A percentile compares a stretch with the other conserved stretches of the same genome.
Conservation (phyloP, 2,888 invertebrate genomes). For the Ormyrus labotus region DNA sequence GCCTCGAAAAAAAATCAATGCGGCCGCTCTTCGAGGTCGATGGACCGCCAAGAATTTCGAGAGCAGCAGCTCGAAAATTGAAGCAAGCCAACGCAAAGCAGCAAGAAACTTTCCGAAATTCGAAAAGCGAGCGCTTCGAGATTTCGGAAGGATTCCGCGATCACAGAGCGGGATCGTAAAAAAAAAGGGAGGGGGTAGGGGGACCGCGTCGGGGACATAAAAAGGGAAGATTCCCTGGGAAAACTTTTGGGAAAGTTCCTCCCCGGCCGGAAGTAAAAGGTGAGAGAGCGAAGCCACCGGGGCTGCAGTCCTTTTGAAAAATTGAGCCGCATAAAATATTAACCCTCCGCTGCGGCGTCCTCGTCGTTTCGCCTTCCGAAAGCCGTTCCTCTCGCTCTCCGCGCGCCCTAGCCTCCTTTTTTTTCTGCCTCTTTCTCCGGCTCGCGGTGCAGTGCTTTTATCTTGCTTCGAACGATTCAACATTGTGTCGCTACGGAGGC, state of each 20-base stretch:
- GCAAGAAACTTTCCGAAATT: conserved; percentile 40
- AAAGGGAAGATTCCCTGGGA: conserved; percentile 17
- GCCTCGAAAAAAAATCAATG: no score
- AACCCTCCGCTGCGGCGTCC: conserved; percentile 54
- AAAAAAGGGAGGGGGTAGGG: not conserved
- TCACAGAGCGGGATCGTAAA: conserved; percentile 34
- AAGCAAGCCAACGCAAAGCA: not conserved
- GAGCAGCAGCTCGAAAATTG: no score
- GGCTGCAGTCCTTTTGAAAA: conserved; percentile 56
- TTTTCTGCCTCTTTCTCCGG: not conserved
- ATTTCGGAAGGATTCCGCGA: conserved; percentile 20
- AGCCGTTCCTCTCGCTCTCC: conserved; percentile 11
- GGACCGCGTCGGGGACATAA: conserved; percentile 16
- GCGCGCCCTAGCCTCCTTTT: not conserved
- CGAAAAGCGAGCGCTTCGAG: conserved; percentile 33
- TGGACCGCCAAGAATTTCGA: no score
- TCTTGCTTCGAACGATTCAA: conserved; percentile 40
- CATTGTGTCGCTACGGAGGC: conserved; percentile 35
- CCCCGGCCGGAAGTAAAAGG: conserved; percentile 23
- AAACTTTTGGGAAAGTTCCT: conserved; percentile 24
- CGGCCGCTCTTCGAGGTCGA: no score
- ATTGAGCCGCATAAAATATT: conserved; percentile 64
- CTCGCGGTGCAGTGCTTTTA: not conserved
- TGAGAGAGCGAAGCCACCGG: conserved; percentile 28
- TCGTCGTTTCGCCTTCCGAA: conserved; percentile 31